Evolutionary conservation across 2,113 vertebrate genomes (phyloP), one percentile per base, ranked within the genome.

Genomic region (Myocastor coypus): DNA sequence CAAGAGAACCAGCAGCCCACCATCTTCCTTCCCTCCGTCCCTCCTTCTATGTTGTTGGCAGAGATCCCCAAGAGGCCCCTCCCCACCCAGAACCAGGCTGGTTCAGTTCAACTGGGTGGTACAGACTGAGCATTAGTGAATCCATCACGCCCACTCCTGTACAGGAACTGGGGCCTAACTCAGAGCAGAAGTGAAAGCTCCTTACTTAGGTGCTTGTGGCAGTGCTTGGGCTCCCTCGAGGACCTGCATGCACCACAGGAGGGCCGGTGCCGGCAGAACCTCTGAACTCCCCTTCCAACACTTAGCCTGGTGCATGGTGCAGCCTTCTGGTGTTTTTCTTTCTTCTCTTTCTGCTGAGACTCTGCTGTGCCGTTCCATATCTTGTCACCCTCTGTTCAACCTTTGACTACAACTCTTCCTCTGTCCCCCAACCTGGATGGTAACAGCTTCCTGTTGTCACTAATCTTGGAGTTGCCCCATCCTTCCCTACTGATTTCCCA

Each of bases 161-260:
- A 73, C 83, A 57, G 32, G n/a, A 78, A 77, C 17, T 6, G 26
- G 16, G 50, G 17, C 22, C 24, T 59, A 30, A 68, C 37, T 77
- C 22, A 1, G n/a, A 57, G 37, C 37, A 61, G 34, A 61, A 89
- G 28, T 89, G 26, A 10, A 22, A n/a, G 3, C 64, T 87, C 37
- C 28, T 32, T 28, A 16, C 32, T 77, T 12, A 40, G 37, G 52
- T 61, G 80, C 42, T 2, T 64, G 42, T 37, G 46, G 37, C 11
- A 1, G 50, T 30, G 13, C n/a, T 13, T 40, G 32, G 50, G 30
- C 11, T 12, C 77, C 26, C 52, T 42, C 32, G 16, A 61, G 34
- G 69, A 0, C 13, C 55, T 34, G 4, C 1, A 20, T 34, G 4
- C 1, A 20, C 26, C 24, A 1, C 42, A 37, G 5, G 28, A n/a